Percentiles rank a stretch among this genome's conserved stretches.
Conservation (phyloP, 2,888 invertebrate genomes). For the Antheraea yamamai region DNA sequence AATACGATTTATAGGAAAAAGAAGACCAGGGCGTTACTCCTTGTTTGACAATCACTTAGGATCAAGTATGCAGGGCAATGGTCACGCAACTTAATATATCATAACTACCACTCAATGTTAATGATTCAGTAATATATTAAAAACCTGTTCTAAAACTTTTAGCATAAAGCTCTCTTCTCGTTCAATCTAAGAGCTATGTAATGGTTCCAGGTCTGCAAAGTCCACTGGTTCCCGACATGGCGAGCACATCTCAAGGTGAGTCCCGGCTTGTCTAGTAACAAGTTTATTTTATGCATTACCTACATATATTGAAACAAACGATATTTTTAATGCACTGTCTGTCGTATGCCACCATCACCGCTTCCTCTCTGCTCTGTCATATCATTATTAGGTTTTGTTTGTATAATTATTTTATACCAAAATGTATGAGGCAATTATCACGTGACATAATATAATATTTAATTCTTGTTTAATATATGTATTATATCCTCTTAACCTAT, state of each 20-base stretch:
- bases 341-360: slow-evolving; percentile 83
- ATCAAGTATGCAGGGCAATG: not conserved
- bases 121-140: not conserved
- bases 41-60: not conserved
- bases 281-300: slow-evolving; percentile 80
- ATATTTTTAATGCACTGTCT: slow-evolving; percentile 83
- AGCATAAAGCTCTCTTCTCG: slow-evolving; percentile 12
- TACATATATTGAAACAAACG: slow-evolving; percentile 81
- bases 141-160: not conserved
- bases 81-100: not conserved
- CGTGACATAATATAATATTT: slow-evolving; percentile 69
- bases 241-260: slow-evolving; percentile 94
- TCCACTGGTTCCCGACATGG: slow-evolving; percentile 85
- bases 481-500: slow-evolving; percentile 73
- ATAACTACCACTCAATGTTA: not conserved
- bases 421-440: slow-evolving; percentile 81
- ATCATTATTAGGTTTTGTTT: slow-evolving; percentile 75
- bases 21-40: not conserved
- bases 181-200: slow-evolving; percentile 46
- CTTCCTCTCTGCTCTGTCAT: slow-evolving; percentile 84
- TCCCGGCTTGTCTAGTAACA: slow-evolving; percentile 77
- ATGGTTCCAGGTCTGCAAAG: slow-evolving; percentile 82
- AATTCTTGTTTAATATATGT: slow-evolving; percentile 64
- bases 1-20: not conserved
- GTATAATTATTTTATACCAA: slow-evolving; percentile 53